A percentile compares a stretch with the other conserved stretches of the same genome.
Evolutionary conservation across 2,113 vertebrate species (phyloP).

Genomic region (Gobiocypris rarus): DNA sequence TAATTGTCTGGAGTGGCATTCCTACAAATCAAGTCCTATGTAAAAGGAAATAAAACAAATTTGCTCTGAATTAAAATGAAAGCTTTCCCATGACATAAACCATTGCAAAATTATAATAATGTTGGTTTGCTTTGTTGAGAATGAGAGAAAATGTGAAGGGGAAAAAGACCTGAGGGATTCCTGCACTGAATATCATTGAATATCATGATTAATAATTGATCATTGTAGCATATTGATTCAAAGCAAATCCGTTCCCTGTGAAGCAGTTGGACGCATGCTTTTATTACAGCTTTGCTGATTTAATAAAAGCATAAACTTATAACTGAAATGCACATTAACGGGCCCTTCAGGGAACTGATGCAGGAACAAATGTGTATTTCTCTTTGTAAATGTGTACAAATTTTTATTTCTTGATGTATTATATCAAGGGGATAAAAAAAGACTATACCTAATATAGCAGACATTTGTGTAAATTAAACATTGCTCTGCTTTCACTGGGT

Average conservation of each 20-base stretch:
- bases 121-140: conserved; percentile 37
- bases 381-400: neutral
- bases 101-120: conserved; percentile 1
- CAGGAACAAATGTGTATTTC: conserved; percentile 8
- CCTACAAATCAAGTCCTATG: neutral
- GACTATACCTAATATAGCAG: conserved; percentile 11
- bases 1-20: neutral
- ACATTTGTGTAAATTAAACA: conserved; percentile 70
- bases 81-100: conserved; percentile 26
- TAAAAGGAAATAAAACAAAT: conserved; percentile 4
- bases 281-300: conserved; percentile 44
- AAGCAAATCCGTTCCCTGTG: conserved; percentile 70
- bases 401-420: neutral
- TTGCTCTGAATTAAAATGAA: neutral
- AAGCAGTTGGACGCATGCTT: conserved; percentile 57
- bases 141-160: conserved; percentile 21
- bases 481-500: conserved; percentile 61
- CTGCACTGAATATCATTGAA: conserved; percentile 76
- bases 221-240: conserved; percentile 77
- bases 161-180: conserved; percentile 59
- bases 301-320: conserved; percentile 38
- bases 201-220: conserved; percentile 67
- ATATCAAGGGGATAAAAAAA: neutral
- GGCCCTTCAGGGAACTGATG: neutral
- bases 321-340: conserved; percentile 8